A percentile compares a stretch with the other conserved stretches of the same genome.
Evolutionary conservation across 2,113 vertebrate genomes (phyloP).

Genomic region (Mohoua ochrocephala): DNA sequence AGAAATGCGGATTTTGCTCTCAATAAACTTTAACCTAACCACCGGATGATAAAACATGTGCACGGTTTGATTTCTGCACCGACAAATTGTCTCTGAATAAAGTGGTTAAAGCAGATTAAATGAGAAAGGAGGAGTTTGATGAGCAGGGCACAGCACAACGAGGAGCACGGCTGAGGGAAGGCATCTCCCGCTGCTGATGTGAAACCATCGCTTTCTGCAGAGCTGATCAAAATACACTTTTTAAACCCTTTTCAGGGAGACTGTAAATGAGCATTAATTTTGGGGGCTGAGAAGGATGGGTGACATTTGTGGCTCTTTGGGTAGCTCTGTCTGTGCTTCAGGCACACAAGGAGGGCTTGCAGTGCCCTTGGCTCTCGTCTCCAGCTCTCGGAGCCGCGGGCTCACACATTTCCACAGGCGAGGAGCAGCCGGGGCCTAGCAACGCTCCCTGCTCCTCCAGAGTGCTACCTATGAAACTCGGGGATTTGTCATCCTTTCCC

Average conservation of each 20-base stretch:
- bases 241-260: not conserved
- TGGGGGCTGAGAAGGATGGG: not conserved
- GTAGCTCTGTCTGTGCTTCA: not conserved
- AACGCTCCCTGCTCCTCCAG: not conserved
- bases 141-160: not conserved
- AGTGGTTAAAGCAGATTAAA: not conserved
- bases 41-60: rapidly evolving
- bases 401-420: not conserved
- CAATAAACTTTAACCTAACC: not conserved
- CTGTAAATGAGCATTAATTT: not conserved
- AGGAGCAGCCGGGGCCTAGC: not conserved
- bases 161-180: not conserved
- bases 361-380: not conserved
- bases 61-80: rapidly evolving
- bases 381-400: not conserved
- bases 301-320: not conserved
- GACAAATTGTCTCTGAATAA: not conserved
- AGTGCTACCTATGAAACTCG: not conserved
- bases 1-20: not conserved
- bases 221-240: not conserved
- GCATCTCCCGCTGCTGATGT: not conserved
- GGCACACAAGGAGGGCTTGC: rapidly evolving
- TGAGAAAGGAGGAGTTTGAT: not conserved
- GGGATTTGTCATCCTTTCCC: not conserved
- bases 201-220: not conserved